Evolutionary conservation across 1,140 invertebrate species (phyloP), one percentile per base, ranked within the genome.

Genomic region (Orius insidiosus): DNA sequence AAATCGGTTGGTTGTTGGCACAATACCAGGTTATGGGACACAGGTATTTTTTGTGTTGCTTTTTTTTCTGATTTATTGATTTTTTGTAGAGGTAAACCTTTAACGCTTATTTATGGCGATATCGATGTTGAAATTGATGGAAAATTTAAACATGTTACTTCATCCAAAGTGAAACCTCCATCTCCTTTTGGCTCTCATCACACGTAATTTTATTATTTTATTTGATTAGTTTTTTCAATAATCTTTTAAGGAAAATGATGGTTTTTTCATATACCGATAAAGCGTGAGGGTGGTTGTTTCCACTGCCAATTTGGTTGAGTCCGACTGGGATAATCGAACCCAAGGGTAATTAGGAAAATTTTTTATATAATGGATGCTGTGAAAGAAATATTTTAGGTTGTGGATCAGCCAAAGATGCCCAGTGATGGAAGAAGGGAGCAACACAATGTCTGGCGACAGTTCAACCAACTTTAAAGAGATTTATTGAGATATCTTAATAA

Each of bases 241-340:
- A 38, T 59, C 44, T 54, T 64, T 64, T 32, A 59, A 84, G 80
- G 1, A 95, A 95, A 70, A 78, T 96, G 72, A 87, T 88, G 68
- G 68, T 96, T 19, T 66, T 95, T 1, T 71, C 79, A 19, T 85
- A 92, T 54, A 78, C 75, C 58, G 80, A 92, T 59, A 68, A 72
- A 84, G 82, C 2, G 62, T 94, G 31, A 67, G 89, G 45, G 74
- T 96, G 35, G 74, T 94, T 3, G 74, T 97, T 14, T 87, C 84
- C 2, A 96, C 92, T 0, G 88, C 89, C 0, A 98, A 98, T 68
- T 64, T 96, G 1, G 82, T 93, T 53, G 67, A 76, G 24, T 75
- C 80, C 47, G 92, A 98, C 65, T 97, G 92, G 92, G 71, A 82
- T 54, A 85, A 94, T 60, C 77, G 88, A 59, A 92, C 88, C 9